phyloP scores from a whole-genome alignment of 2,113 vertebrate genomes.

The Saccopteryx bilineata region DNA sequence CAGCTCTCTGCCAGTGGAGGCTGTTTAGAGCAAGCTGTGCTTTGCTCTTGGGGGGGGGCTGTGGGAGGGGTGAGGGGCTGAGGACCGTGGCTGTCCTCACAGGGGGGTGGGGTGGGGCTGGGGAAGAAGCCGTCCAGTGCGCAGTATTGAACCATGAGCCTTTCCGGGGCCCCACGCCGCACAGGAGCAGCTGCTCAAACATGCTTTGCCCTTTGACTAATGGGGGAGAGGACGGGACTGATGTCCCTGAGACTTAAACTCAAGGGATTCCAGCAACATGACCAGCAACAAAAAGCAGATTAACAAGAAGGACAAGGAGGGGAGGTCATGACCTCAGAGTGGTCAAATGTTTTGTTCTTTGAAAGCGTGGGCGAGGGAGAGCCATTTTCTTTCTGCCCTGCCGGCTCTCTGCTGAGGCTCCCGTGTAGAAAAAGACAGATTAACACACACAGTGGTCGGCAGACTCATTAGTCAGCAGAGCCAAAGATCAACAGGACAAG shows the following conservation, averaged over 20 bases:
- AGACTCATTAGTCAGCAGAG: no score
- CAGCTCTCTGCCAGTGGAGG: no score
- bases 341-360: not conserved
- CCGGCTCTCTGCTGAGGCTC: not conserved
- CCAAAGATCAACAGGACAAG: no score
- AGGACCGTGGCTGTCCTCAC: no score
- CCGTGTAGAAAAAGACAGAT: not conserved
- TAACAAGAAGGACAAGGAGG: no score
- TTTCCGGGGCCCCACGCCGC: not conserved
- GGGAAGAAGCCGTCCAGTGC: not conserved
- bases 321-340: no score
- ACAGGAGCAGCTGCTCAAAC: constrained; percentile 67
- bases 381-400: not conserved
- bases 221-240: not conserved
- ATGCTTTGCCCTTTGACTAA: constrained; percentile 58
- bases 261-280: not conserved
- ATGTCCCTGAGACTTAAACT: not conserved
- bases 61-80: no score
- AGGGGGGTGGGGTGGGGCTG: not conserved
- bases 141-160: not conserved
- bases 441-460: not conserved
- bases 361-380: not conserved
- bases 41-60: not conserved
- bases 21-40: no score
- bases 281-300: no score